phyloP scores from a whole-genome alignment of 2,113 vertebrate genomes.

The Nestor notabilis region DNA sequence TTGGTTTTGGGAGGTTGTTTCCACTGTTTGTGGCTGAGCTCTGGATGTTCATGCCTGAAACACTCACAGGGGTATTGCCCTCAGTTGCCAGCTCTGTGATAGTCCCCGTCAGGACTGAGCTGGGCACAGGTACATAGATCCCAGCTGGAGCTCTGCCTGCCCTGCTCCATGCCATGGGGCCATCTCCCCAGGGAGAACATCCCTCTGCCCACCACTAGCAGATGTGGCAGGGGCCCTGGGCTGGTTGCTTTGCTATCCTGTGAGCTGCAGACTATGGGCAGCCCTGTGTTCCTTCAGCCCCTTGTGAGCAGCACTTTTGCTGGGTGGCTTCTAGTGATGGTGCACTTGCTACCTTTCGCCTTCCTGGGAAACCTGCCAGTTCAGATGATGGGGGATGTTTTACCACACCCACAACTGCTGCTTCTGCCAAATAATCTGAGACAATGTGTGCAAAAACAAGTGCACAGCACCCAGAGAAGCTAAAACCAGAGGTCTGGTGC shows the following conservation, averaged over 20 bases:
- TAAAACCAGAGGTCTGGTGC: neutral
- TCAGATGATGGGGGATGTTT: neutral
- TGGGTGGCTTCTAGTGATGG: neutral
- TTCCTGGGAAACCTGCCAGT: neutral
- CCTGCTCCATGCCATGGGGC: neutral
- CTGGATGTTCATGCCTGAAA: neutral
- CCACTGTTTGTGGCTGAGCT: neutral
- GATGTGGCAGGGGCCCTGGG: neutral
- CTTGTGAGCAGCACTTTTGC: neutral
- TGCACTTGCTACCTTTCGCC: rapidly evolving
- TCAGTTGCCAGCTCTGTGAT: neutral
- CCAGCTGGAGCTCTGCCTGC: neutral
- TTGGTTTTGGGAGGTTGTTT: neutral
- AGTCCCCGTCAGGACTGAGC: neutral
- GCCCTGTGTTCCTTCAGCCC: rapidly evolving
- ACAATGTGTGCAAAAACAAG: rapidly evolving
- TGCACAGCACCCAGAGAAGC: neutral
- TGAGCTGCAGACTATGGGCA: rapidly evolving
- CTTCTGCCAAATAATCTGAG: neutral
- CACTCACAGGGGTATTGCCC: rapidly evolving
- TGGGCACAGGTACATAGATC: neutral
- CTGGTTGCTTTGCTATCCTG: neutral
- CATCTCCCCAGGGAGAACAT: no score
- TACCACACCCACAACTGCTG: neutral
- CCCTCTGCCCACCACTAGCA: rapidly evolving